These are phyloP conservation scores for Apocheima hispidaria DNA, from an alignment of 2,888 invertebrate genomes.

Conservation along the genomic window DNA sequence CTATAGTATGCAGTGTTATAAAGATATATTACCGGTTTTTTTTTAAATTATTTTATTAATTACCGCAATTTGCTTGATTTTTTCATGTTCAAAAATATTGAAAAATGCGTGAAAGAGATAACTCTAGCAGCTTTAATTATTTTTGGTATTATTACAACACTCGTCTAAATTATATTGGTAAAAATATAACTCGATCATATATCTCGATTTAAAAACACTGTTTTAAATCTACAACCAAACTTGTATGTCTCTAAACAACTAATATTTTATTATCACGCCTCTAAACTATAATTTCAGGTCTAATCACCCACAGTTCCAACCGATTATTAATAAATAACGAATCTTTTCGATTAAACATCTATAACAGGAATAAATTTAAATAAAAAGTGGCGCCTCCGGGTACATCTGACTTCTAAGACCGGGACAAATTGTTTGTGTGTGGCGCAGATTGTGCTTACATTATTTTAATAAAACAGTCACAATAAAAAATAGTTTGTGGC, in stretches of 20 bases:
- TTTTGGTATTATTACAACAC: too few species aligned
- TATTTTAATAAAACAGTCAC: background rate
- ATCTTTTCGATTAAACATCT: conserved; percentile 38
- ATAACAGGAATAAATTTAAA: conserved; percentile 31
- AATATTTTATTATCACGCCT: conserved; percentile 61
- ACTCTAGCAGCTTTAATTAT: too few species aligned
- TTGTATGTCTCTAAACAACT: background rate
- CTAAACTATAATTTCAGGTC: conserved; percentile 53
- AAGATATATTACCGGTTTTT: too few species aligned
- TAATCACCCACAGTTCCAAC: conserved; percentile 57
- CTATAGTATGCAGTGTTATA: too few species aligned
- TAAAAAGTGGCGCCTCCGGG: conserved; percentile 24
- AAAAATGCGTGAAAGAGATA: too few species aligned
- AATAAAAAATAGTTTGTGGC: background rate
- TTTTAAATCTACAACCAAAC: background rate
- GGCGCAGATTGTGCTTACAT: background rate
- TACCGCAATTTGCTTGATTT: too few species aligned
- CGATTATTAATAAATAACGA: conserved; percentile 53
- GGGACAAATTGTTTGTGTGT: conserved; percentile 4
- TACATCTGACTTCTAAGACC: conserved; percentile 13
- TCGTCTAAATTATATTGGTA: too few species aligned
- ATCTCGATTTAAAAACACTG: too few species aligned
- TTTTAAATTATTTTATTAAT: too few species aligned
- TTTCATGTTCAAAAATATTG: too few species aligned
- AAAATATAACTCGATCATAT: too few species aligned